A percentile compares a stretch with the other conserved stretches of the same genome.
These are phyloP conservation scores for Danio aesculapii DNA, from an alignment of 2,797 vertebrate genomes.

Conservation along the genomic window DNA sequence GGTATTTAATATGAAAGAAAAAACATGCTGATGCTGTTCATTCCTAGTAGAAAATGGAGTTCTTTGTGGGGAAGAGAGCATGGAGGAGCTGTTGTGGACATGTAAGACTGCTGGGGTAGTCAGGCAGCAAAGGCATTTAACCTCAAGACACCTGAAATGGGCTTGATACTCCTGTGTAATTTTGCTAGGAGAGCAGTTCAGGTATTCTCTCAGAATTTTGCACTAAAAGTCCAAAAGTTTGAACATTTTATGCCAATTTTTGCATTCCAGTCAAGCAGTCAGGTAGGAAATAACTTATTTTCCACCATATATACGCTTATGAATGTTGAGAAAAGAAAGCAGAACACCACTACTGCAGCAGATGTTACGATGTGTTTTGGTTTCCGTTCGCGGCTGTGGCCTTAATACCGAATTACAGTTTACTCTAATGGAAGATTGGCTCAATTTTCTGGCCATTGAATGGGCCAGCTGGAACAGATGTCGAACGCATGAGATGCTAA, in stretches of 20 bases:
- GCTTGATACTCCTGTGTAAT: constrained; percentile 23
- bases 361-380: constrained; percentile 73
- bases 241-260: constrained; percentile 9
- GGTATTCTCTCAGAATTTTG: constrained; percentile 13
- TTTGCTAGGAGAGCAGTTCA: constrained; percentile 5
- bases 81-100: neutral
- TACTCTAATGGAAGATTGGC: constrained; percentile 64
- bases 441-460: constrained; percentile 61
- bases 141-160: constrained; percentile 32
- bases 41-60: constrained; percentile 30
- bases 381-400: constrained; percentile 58
- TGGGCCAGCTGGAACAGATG: constrained; percentile 69
- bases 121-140: constrained; percentile 13
- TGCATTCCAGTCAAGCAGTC: constrained; percentile 39
- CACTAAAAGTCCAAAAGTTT: constrained; percentile 7
- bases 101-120: constrained; percentile 2
- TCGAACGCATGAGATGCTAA: constrained; percentile 61
- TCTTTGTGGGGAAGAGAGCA: neutral
- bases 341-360: constrained; percentile 69
- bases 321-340: constrained; percentile 59
- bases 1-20: neutral
- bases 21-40: neutral
- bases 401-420: constrained; percentile 65
- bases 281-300: constrained; percentile 30
- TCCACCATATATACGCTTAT: constrained; percentile 65